phyloP scores from a whole-genome alignment of 1,140 invertebrate species.

The Drosophila novamexicana region DNA sequence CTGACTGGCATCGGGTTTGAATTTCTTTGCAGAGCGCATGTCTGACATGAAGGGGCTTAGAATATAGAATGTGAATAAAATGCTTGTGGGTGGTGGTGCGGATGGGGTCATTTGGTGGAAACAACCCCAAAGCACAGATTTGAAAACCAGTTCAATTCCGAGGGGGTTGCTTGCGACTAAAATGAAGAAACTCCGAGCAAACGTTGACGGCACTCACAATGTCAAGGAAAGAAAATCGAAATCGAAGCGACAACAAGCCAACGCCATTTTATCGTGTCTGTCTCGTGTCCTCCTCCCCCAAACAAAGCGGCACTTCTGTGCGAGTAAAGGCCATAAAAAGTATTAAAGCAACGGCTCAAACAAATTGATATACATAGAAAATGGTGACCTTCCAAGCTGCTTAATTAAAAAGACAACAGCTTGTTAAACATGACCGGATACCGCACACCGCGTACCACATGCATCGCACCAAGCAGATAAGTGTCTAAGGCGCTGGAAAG shows the following conservation, averaged over 20 bases:
- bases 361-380: slow-evolving; percentile 41
- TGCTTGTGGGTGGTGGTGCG: slow-evolving; percentile 29
- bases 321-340: slow-evolving; percentile 49
- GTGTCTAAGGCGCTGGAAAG: slow-evolving; percentile 22
- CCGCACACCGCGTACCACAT: neutral
- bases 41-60: slow-evolving; percentile 60
- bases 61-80: slow-evolving; percentile 57
- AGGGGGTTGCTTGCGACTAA: slow-evolving; percentile 66
- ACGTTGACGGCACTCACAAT: slow-evolving; percentile 62
- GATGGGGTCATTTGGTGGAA: slow-evolving; percentile 47
- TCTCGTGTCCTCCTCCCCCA: neutral
- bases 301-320: slow-evolving; percentile 55
- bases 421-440: slow-evolving; percentile 68
- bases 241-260: slow-evolving; percentile 51
- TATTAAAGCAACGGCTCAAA: slow-evolving; percentile 62
- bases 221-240: slow-evolving; percentile 64
- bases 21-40: slow-evolving; percentile 71
- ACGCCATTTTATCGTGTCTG: slow-evolving; percentile 62
- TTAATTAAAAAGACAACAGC: slow-evolving; percentile 82
- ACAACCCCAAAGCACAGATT: slow-evolving; percentile 80
- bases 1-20: neutral
- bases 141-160: slow-evolving; percentile 59
- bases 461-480: slow-evolving; percentile 31
- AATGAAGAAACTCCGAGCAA: slow-evolving; percentile 70
- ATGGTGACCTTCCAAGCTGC: slow-evolving; percentile 65